phyloP scores from a whole-genome alignment of 2,888 invertebrate species.

The Steromphala cineraria region DNA sequence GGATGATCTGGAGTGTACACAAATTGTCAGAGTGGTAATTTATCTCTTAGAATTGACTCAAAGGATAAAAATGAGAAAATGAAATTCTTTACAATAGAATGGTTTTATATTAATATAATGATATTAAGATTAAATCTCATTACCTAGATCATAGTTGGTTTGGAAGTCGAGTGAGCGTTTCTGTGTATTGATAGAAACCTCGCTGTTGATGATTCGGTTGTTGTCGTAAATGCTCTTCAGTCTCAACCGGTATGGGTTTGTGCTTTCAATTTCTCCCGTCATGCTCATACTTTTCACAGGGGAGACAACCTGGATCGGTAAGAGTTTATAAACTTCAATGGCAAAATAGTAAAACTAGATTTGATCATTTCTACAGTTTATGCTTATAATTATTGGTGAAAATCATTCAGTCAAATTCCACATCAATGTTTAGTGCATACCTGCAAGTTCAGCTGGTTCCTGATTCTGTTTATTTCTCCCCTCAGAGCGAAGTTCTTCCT shows the following conservation, averaged over 20 bases:
- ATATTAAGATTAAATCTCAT: background rate
- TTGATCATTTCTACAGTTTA: too few species aligned
- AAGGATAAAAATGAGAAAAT: background rate
- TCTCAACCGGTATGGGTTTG: constrained; percentile 32
- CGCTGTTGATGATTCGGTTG: constrained; percentile 34
- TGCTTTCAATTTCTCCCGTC: constrained; percentile 23
- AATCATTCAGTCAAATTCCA: too few species aligned
- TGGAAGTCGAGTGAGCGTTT: constrained; percentile 32
- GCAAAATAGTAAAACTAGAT: background rate
- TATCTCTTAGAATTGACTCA: background rate
- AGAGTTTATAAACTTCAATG: too few species aligned
- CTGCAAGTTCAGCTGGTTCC: constrained; percentile 49
- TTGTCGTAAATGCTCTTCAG: constrained; percentile 37
- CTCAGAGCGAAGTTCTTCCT: constrained; percentile 51
- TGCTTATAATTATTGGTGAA: too few species aligned
- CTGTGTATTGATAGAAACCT: constrained; percentile 35
- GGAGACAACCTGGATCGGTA: constrained; percentile 22
- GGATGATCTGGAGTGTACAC: constrained; percentile 28
- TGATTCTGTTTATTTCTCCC: constrained; percentile 55
- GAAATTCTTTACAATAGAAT: background rate
- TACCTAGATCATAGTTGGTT: constrained; percentile 47
- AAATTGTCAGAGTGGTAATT: background rate
- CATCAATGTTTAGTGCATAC: constrained; percentile 31
- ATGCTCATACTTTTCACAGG: constrained; percentile 29
- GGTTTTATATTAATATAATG: background rate